Evolutionary conservation across 2,888 invertebrate species (phyloP).

Genomic region (Microplitis manilae): DNA sequence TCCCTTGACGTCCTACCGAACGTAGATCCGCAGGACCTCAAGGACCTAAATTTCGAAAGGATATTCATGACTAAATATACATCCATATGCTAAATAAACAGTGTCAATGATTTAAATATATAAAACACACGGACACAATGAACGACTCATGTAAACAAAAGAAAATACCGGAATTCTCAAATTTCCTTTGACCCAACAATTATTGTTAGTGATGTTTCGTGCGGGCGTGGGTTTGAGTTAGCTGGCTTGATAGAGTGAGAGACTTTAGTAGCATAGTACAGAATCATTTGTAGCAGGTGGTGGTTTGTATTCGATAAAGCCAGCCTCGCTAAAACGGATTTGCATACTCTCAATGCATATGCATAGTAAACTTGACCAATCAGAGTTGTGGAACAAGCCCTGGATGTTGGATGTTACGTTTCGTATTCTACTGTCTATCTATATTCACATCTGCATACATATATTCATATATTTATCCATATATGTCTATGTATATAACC

Average conservation of each 20-base stretch:
- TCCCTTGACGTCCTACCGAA: too few relatives aligned
- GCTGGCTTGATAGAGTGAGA: background rate
- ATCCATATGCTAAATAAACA: background rate
- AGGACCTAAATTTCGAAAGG: too few relatives aligned
- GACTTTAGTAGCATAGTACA: constrained; percentile 16
- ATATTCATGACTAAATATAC: too few relatives aligned
- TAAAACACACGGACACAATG: background rate
- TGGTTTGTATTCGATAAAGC: constrained; percentile 37
- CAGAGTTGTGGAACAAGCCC: constrained; percentile 37
- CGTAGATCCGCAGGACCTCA: too few relatives aligned
- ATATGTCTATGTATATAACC: constrained; percentile 1
- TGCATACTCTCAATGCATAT: constrained; percentile 54
- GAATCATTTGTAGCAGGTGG: constrained; percentile 38
- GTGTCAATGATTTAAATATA: background rate
- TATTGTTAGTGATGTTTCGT: constrained; percentile 21
- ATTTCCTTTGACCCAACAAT: constrained; percentile 37
- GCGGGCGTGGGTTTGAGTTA: background rate
- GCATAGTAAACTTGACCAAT: constrained; percentile 53
- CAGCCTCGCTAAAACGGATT: constrained; percentile 36
- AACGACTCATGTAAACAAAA: constrained; percentile 12
- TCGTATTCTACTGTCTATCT: constrained; percentile 1
- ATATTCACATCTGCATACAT: background rate
- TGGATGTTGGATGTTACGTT: constrained; percentile 28
- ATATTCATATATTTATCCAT: constrained; percentile 3
- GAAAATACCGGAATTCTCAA: constrained; percentile 31